These are phyloP conservation scores for Diplodus sargus DNA, from an alignment of 2,797 vertebrate genomes.

Conservation along the genomic window DNA sequence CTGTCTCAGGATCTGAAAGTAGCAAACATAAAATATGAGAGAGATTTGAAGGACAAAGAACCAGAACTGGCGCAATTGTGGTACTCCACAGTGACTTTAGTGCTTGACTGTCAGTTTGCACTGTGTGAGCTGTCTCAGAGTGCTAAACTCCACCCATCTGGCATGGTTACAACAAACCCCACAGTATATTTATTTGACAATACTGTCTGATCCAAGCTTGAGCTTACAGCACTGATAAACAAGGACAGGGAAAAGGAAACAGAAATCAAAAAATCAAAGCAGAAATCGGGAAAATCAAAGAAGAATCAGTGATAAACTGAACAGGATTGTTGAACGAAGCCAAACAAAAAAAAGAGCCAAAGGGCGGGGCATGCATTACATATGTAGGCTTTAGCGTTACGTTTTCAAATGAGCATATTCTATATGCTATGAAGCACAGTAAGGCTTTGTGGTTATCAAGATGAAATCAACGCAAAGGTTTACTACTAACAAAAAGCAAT, in stretches of 20 bases:
- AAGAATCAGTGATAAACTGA: slow-evolving; percentile 58
- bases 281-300: slow-evolving; percentile 46
- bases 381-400: background rate
- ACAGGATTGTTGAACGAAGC: slow-evolving; percentile 30
- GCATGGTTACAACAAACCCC: slow-evolving; percentile 26
- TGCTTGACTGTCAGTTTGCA: background rate
- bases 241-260: slow-evolving; percentile 3
- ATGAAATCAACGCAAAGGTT: slow-evolving; percentile 28
- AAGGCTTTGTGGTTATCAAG: slow-evolving; percentile 23
- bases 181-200: slow-evolving; percentile 34
- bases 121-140: slow-evolving; percentile 1
- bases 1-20: slow-evolving; percentile 8
- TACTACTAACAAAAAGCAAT: slow-evolving; percentile 57
- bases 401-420: slow-evolving; percentile 33
- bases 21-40: background rate
- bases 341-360: slow-evolving; percentile 27
- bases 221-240: slow-evolving; percentile 21
- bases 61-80: background rate
- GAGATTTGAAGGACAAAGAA: background rate
- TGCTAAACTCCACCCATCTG: slow-evolving; percentile 28
- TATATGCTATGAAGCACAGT: slow-evolving; percentile 6
- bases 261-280: slow-evolving; percentile 4
- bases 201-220: slow-evolving; percentile 52
- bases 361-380: slow-evolving; percentile 23
- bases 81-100: background rate